A percentile compares a stretch with the other conserved stretches of the same genome.
Conservation (phyloP, 1,140 invertebrate species). For the Drosophila asahinai region DNA sequence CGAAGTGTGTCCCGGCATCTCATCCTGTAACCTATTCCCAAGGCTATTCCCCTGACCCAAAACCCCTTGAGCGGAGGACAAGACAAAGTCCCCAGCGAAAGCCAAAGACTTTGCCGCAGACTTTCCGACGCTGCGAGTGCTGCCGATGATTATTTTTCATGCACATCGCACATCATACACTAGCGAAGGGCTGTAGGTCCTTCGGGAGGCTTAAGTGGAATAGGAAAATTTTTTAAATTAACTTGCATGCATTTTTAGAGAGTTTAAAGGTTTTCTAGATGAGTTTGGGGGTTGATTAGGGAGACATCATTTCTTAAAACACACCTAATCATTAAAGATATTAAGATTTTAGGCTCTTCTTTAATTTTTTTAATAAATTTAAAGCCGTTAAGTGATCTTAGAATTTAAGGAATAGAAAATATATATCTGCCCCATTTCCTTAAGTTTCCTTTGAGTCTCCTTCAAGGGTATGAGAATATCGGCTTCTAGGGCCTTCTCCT, state of each 20-base stretch:
- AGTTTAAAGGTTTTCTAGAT: too few relatives aligned
- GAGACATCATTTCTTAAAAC: accelerated
- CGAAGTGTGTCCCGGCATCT: conserved; percentile 18
- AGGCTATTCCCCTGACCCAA: conserved; percentile 9
- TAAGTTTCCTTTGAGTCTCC: neutral
- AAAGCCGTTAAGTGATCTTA: neutral
- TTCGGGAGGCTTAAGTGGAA: neutral
- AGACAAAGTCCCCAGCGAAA: conserved; percentile 10
- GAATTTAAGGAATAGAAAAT: too few relatives aligned
- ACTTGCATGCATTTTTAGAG: too few relatives aligned
- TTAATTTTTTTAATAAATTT: neutral
- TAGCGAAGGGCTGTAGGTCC: neutral
- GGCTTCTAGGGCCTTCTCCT: neutral
- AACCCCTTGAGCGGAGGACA: conserved; percentile 4
- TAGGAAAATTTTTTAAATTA: neutral
- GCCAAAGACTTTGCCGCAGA: conserved; percentile 69
- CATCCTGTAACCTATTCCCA: conserved; percentile 10
- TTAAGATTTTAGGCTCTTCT: accelerated
- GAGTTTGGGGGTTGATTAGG: too few relatives aligned
- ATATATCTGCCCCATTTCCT: neutral
- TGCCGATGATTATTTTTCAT: conserved; percentile 74
- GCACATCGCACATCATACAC: conserved; percentile 68
- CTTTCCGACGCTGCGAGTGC: conserved; percentile 65
- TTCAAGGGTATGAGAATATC: conserved; percentile 19
- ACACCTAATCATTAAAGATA: too few relatives aligned